Base-by-base conservation (phyloP, 1,140 invertebrate species). In the Cylas formicarius region DNA sequence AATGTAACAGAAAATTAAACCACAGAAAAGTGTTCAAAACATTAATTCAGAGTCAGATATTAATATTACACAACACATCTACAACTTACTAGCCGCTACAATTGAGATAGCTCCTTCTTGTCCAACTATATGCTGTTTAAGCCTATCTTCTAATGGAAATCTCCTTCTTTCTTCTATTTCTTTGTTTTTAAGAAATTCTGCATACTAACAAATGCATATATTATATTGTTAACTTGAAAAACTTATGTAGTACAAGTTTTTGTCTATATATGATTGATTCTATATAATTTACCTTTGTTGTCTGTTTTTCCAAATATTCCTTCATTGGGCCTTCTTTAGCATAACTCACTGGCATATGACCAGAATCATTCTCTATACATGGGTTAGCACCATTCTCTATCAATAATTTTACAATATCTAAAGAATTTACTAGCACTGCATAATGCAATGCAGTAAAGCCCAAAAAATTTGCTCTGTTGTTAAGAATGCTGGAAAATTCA, bases 401-500 rank as follows among this genome's bases (percentile, higher is more conserved):
- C 29, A 86, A 67, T 19, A 72, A 62, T 52, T 69, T 64, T 1
- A 78, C 73, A 33, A 78, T 75, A 11, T 71, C 70, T 14, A 72
- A 56, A 55, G 82, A 80, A 68, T 91, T 81, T 9, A 76, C 71
- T 20, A 95, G 67, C 27, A 82, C 85, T 11, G 90, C 89, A 73
- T 95, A 96, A 67, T 94, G 90, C 27, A 96, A 71, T 28, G 90
- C 78, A 36, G 90, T 93, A 66, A 87, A 92, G 13, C 88, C 90
- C 46, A 78, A 71, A 62, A 90, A 94, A 7, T 77, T 80, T 0
- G 82, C 86, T 56, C 76, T 72, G 46, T 71, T 80, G 56, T 84
- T 88, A 42, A 93, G 71, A 17, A 72, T 60, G 50, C 81, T 72
- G 54, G 77, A 83, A 65, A 93, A 95, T 62, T 65, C 60, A 47